A percentile compares a stretch with the other conserved stretches of the same genome.
phyloP scores from a whole-genome alignment of 2,888 invertebrate genomes.

The Hylaea fasciaria region DNA sequence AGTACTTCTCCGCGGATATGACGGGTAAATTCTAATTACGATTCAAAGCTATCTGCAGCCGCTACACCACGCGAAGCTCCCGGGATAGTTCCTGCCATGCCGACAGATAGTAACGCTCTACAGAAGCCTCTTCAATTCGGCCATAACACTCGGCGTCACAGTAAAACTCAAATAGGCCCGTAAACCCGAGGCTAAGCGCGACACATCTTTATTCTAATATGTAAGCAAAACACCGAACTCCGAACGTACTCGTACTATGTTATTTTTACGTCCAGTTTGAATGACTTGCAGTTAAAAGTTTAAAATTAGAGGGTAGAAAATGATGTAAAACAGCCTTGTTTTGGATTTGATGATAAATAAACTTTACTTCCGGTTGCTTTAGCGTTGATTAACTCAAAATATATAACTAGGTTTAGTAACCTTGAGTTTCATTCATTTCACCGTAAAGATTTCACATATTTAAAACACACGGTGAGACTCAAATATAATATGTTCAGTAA shows the following conservation, averaged over 20 bases:
- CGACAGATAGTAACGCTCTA: conserved; percentile 17
- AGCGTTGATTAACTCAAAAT: too few species aligned
- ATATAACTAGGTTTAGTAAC: too few species aligned
- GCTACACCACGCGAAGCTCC: neutral
- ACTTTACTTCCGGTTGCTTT: neutral
- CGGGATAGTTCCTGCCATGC: conserved; percentile 6
- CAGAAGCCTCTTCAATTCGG: conserved; percentile 24
- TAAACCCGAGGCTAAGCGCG: conserved; percentile 37
- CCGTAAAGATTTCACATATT: too few species aligned
- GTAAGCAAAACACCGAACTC: conserved; percentile 33
- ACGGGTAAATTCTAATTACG: neutral
- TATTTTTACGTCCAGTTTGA: conserved; percentile 31
- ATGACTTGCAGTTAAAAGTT: conserved; percentile 15
- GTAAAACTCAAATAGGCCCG: conserved; percentile 37
- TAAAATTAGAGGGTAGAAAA: neutral
- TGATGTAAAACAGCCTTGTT: neutral
- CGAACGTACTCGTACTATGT: conserved; percentile 24
- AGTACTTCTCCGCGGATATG: neutral
- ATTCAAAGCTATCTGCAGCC: neutral
- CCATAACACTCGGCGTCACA: conserved; percentile 28
- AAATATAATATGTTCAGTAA: too few species aligned
- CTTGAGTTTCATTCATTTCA: too few species aligned
- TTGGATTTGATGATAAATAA: neutral
- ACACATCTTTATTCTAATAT: conserved; percentile 41
- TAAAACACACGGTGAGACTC: too few species aligned